Evolutionary conservation across 2,113 vertebrate genomes (phyloP).

Genomic region (Shinisaurus crocodilurus): DNA sequence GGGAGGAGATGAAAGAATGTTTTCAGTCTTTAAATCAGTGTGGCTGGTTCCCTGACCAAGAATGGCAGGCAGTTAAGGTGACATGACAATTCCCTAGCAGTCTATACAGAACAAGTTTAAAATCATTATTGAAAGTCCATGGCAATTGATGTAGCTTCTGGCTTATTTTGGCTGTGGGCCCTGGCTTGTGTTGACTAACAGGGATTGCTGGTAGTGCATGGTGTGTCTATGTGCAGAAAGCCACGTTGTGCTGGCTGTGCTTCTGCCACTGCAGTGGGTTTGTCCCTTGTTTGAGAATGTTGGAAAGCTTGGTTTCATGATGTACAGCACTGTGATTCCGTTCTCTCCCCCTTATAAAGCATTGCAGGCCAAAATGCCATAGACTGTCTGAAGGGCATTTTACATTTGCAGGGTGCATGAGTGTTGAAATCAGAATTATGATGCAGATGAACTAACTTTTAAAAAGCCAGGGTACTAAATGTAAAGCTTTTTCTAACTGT

Average conservation of each 20-base stretch:
- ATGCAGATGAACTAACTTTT: background rate
- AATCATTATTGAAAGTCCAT: background rate
- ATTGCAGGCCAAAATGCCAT: background rate
- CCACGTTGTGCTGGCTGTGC: background rate
- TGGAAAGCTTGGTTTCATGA: background rate
- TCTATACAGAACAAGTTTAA: constrained; percentile 5
- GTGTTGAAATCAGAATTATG: background rate
- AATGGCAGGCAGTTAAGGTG: constrained; percentile 61
- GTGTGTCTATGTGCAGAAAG: background rate
- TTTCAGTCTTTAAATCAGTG: constrained; percentile 10
- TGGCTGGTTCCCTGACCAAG: constrained; percentile 34
- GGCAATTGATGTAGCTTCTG: background rate
- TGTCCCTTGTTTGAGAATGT: background rate
- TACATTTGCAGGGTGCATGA: background rate
- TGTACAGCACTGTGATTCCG: background rate
- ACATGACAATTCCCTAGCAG: constrained; percentile 28
- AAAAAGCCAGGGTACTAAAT: background rate
- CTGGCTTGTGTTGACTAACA: constrained; percentile 1
- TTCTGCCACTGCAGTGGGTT: constrained; percentile 2
- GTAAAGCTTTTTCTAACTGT: background rate
- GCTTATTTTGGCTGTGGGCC: background rate
- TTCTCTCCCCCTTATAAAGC: background rate
- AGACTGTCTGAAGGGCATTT: background rate
- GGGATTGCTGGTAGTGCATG: background rate
- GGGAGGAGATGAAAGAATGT: constrained; percentile 13